Percentiles rank a stretch among this genome's conserved stretches.
These are phyloP conservation scores for Melopsittacus undulatus DNA, from an alignment of 2,797 vertebrate genomes.

Conservation along the genomic window DNA sequence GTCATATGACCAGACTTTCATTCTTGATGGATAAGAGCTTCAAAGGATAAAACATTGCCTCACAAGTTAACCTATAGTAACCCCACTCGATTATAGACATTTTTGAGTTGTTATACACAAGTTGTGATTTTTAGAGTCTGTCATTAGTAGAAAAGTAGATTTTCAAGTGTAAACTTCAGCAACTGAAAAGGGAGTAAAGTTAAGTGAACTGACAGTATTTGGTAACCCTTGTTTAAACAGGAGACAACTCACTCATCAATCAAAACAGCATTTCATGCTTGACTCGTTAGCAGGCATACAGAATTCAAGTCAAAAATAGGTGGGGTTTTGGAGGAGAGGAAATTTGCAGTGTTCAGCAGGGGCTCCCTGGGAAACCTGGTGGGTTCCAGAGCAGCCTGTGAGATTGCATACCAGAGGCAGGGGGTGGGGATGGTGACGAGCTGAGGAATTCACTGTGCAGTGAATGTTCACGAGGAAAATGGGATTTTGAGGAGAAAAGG, in stretches of 20 bases:
- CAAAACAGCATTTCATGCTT: neutral
- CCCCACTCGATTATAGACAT: neutral
- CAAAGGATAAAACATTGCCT: neutral
- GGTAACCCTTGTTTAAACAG: neutral
- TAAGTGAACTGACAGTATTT: neutral
- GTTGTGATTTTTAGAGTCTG: neutral
- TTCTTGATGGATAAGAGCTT: neutral
- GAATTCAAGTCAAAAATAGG: neutral
- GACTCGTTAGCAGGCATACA: neutral
- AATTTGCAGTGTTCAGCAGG: neutral
- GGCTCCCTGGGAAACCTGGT: neutral
- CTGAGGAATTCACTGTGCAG: neutral
- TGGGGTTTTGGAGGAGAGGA: neutral
- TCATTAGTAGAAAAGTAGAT: neutral
- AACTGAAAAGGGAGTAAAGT: neutral
- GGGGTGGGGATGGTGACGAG: neutral
- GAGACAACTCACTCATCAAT: neutral
- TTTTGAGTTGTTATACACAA: neutral
- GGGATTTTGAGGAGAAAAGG: neutral
- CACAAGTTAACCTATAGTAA: neutral
- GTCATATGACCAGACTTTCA: neutral
- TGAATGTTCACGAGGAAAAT: neutral
- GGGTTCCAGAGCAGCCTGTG: neutral
- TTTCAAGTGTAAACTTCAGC: neutral
- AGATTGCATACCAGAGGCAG: fast-evolving